Base-by-base conservation (phyloP, 2,113 vertebrate species). In the Pygoscelis antarcticus region DNA sequence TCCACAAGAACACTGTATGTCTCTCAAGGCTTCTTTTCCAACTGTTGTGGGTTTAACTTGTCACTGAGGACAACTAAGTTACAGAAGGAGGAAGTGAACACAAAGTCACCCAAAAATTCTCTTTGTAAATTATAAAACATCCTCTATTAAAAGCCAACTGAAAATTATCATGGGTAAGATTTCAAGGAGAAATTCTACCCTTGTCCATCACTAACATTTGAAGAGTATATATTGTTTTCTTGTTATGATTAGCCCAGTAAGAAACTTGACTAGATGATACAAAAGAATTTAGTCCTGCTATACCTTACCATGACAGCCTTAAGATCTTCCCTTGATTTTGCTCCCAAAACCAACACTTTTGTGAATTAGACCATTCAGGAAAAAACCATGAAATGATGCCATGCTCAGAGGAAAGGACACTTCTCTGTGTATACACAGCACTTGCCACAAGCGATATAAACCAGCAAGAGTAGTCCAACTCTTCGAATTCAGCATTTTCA, bases 51-150 rank as follows among this genome's bases (percentile, higher is more conserved):
- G 10, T 68, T 68, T 46, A 34, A 60, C 22, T 42, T 52, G 27
- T 40, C 0, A 0, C 19, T 40, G 40, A 88, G 40, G 34, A 32
- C 21, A 93, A 8, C 1, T 19, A 42, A 49, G 22, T 61, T n/a
- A 29, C 2, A 52, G 47, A 36, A 72, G 26, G 18, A 65, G 49
- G 29, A 44, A 81, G 5, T 21, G 13, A 77, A 89, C 6, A 54
- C 3, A 1, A 75, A 83, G 8, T 9, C 22, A 84, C 4, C 7
- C 26, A n/a, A 47, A 91, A 60, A n/a, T 34, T 64, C 46, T n/a
- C 72, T 42, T 42, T 12, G 16, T 6, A 49, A 76, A 40, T 34
- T 14, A 38, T 5, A 61, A 40, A 91, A 34, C 4, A 15, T 13
- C 29, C 32, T 70, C 42, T 60, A 17, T 20, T 57, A 69, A 87